Evolutionary conservation across 2,113 vertebrate species (phyloP), one percentile per base, ranked within the genome.

Genomic region (Podarcis raffonei): DNA sequence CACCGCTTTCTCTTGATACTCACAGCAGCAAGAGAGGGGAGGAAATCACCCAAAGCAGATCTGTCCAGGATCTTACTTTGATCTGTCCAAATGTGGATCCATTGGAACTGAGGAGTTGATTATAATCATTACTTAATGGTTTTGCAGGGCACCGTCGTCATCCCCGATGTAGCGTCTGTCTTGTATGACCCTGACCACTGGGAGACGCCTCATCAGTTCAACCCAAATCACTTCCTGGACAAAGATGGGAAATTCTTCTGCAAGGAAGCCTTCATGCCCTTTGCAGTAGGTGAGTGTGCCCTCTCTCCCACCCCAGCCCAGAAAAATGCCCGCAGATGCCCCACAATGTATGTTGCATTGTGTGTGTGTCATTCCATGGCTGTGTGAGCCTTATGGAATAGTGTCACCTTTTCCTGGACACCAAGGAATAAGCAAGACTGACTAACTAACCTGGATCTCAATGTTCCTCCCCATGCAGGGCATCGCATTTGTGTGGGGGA

Each of bases 211-310:
- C 32, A 42, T 9, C 91, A 94, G 68, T 96, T 96, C 93, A 96
- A 95, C 86, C 93, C 95, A 1, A 30, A 80, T 37, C 93, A 96
- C 82, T 96, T 97, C 84, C 93, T 96, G 91, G 94, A 96, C 84
- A 87, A 93, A 39, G 76, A 87, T 79, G 96, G 95, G 87, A 95
- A 94, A 83, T 95, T 96, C 68, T 75, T 92, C 74, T 79, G 65
- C 39, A 91, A 30, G 48, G 94, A 95, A n/a, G 95, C 95, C 5
- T 95, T 95, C 83, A 85, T 96, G 65, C 89, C 91, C 35, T 96
- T 97, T 87, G 96, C 96, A 86, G 89, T 92, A 79, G 77, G 77
- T 79, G 57, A 57, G 22, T 69, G 9, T 69, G 22, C 68, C 68
- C 59, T 20, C 59, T 62, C 59, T 8, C 59, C 59, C 59, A 15